Conservation (phyloP, 2,113 vertebrate genomes). For the Paradoxurus hermaphroditus region DNA sequence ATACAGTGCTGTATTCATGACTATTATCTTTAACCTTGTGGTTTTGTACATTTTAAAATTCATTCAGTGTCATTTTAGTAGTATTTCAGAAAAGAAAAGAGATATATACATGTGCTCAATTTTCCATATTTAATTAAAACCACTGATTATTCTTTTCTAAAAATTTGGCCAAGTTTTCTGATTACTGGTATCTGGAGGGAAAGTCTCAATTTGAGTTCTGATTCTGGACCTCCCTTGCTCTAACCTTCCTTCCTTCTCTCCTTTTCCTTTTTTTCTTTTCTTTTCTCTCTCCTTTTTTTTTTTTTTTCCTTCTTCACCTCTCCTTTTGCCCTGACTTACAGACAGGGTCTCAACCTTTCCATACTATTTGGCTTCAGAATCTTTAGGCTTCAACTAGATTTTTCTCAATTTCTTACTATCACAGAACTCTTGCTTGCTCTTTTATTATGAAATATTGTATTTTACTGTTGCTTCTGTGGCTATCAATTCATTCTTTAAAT, state of each 20-base stretch:
- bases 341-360: not conserved
- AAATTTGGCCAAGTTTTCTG: not conserved
- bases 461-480: not conserved
- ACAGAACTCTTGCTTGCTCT: not conserved
- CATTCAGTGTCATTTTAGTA: not conserved
- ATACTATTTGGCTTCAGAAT: not conserved
- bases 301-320: not conserved
- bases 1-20: not conserved
- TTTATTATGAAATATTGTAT: not conserved
- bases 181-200: not conserved
- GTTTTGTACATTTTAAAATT: not conserved
- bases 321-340: not conserved
- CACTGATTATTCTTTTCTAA: not conserved
- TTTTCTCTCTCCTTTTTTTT: not conserved
- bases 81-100: not conserved
- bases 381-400: not conserved
- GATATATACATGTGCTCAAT: not conserved
- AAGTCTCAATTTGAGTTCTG: not conserved
- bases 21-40: not conserved
- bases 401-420: not conserved
- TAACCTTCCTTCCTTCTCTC: not conserved
- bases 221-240: not conserved
- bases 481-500: not conserved
- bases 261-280: rapidly evolving
- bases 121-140: not conserved